Base-by-base conservation (phyloP, 2,888 invertebrate species). In the Invenusta paracnida region DNA sequence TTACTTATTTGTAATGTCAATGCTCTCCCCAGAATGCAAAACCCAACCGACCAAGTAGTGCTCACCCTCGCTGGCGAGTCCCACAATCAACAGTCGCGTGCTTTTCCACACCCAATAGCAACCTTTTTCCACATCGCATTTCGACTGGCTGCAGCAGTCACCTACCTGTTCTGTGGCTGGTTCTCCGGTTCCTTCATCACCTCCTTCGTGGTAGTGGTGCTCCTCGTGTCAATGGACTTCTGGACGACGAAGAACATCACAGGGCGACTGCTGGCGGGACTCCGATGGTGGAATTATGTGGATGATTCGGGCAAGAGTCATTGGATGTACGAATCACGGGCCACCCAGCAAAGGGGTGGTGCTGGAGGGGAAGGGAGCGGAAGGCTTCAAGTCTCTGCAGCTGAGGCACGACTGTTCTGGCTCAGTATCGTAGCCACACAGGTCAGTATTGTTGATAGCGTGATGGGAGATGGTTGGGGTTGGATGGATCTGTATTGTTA, bases 281-380 rank as follows among this genome's bases (percentile, higher is more conserved):
- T 99, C 27, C 93, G 99, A 88, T 99, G 99, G 98, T 99, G 99
- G 99, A 99, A 98, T 93, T 97, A 98, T 91, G 96, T 99, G 0
- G 98, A 99, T 90, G 97, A 97, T 89, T 95, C 96, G 88, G 99
- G 99, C 66, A 94, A 95, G 89, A 98, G 97, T 83, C 96, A 97
- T 91, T 99, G 99, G 99, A 95, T 98, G 25, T 99, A 96, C 92
- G 99, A 99, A 93, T 94, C 97, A 0, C 93, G 95, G 1, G 23
- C 17, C 30, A 11, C 82, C 23, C n/a, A 83, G 30, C 28, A 2
- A 25, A n/a, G n/a, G n/a, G n/a, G n/a, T n/a, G n/a, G n/a, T n/a
- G n/a, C n/a, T n/a, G n/a, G n/a, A n/a, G n/a, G n/a, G n/a, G n/a
- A n/a, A n/a, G n/a, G n/a, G n/a, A n/a, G n/a, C n/a, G n/a, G n/a